Evolutionary conservation across 2,888 invertebrate species (phyloP).

Genomic region (Ophion costatus): DNA sequence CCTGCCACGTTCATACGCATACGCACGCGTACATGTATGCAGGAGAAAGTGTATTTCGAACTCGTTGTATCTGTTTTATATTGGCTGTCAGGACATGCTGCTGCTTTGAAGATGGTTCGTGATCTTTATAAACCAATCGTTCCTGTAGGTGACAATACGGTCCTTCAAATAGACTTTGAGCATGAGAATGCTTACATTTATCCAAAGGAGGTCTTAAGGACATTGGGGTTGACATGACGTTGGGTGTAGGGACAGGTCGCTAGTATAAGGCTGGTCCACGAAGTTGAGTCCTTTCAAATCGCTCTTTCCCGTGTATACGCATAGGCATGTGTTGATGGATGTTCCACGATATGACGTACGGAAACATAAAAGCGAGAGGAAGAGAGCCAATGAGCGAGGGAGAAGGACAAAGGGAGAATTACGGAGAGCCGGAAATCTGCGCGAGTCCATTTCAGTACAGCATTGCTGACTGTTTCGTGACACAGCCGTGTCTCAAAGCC

Average conservation of each 20-base stretch:
- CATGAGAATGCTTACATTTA: not conserved
- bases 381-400: not conserved
- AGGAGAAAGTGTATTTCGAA: not conserved
- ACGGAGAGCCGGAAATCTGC: slow-evolving; percentile 38
- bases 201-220: not conserved
- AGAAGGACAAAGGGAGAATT: slow-evolving; percentile 12
- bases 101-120: not conserved
- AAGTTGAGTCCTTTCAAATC: slow-evolving; percentile 42
- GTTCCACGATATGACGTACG: too few species aligned
- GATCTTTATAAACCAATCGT: not conserved
- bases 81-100: not conserved
- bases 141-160: not conserved
- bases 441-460: slow-evolving; percentile 33
- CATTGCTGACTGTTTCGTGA: slow-evolving; percentile 40
- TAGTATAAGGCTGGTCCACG: slow-evolving; percentile 1
- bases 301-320: not conserved
- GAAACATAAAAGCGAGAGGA: too few species aligned
- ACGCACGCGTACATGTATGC: not conserved
- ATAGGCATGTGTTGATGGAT: too few species aligned
- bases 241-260: too few species aligned
- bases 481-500: slow-evolving; percentile 31
- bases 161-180: too few species aligned
- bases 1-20: slow-evolving; percentile 14
- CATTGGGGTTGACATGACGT: too few species aligned
- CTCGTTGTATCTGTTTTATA: not conserved